A percentile compares a stretch with the other conserved stretches of the same genome.
Evolutionary conservation across 2,888 invertebrate genomes (phyloP).

Genomic region (Luffia ferchaultella): DNA sequence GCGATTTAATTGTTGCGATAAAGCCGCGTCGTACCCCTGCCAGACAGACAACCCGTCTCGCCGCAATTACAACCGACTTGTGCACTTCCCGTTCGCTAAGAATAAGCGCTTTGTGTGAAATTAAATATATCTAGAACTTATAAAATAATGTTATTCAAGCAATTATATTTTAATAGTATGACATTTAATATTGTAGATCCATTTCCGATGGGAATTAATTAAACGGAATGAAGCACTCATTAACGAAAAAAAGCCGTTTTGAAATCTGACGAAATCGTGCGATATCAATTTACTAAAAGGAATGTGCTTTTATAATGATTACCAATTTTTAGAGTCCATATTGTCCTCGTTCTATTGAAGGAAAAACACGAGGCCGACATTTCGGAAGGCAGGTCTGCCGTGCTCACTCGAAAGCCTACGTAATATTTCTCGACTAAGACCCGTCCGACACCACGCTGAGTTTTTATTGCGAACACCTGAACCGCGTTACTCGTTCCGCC

Average conservation of each 20-base stretch:
- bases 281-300: too few species aligned
- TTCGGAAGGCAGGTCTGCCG: neutral
- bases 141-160: too few species aligned
- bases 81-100: conserved; percentile 18
- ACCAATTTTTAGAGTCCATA: neutral
- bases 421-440: conserved; percentile 4
- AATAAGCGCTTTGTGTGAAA: too few species aligned
- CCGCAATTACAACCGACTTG: conserved; percentile 21
- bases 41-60: too few species aligned
- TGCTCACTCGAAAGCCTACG: neutral
- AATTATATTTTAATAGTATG: too few species aligned
- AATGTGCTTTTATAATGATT: too few species aligned
- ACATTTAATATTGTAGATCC: too few species aligned
- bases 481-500: conserved; percentile 4
- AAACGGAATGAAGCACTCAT: too few species aligned
- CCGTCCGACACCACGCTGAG: conserved; percentile 3
- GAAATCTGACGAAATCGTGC: too few species aligned
- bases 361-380: neutral
- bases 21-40: conserved; percentile 27
- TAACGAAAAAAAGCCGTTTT: too few species aligned
- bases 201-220: too few species aligned
- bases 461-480: conserved; percentile 10
- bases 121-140: too few species aligned
- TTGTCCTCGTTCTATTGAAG: neutral
- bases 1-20: conserved; percentile 47